Base-by-base conservation (phyloP, 1,140 invertebrate species). In the Schlechtendalia chinensis region DNA sequence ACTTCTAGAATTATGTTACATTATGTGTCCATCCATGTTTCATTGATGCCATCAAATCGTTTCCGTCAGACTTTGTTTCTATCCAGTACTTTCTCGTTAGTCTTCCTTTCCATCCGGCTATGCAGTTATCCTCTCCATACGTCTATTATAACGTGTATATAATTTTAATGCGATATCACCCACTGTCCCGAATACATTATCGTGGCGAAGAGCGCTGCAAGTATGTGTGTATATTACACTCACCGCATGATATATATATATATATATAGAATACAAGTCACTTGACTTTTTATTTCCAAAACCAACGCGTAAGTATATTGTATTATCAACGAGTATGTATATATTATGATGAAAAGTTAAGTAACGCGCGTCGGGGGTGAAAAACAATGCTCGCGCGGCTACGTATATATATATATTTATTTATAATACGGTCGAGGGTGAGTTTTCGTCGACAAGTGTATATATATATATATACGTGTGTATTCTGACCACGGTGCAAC, bases 241-340 rank as follows among this genome's bases (percentile, higher is more conserved):
- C n/a, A n/a, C n/a, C n/a, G n/a, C n/a, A n/a, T n/a, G n/a, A 54
- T 54, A 17, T 54, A 27, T 50, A 50, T 12, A 50, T 17, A 12
- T 50, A 50, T 11, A 12, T 50, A 12, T 50, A 50, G 58, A 47
- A 63, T 22, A 45, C 22, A 22, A 79, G 58, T 63, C 58, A 79
- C 75, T 79, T 79, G 75, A 79, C 75, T 79, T 79, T 79, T 79
- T 61, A 63, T 61, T 29, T 22, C 24, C 75, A 24, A 79, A 79
- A 75, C 56, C 75, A 5, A n/a, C n/a, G 39, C 39, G 61, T 50
- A 39, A n/a, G 58, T 50, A 14, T 50, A 50, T 50, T 50, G 14
- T 50, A 50, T 39, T 39, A 39, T 39, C 32, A 4, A 8, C 32
- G 32, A 39, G 32, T 39, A 39, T 39, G 32, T 39, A 39, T 39